Conservation (phyloP, 2,888 invertebrate genomes). For the Drosophila parthenogenetica region DNA sequence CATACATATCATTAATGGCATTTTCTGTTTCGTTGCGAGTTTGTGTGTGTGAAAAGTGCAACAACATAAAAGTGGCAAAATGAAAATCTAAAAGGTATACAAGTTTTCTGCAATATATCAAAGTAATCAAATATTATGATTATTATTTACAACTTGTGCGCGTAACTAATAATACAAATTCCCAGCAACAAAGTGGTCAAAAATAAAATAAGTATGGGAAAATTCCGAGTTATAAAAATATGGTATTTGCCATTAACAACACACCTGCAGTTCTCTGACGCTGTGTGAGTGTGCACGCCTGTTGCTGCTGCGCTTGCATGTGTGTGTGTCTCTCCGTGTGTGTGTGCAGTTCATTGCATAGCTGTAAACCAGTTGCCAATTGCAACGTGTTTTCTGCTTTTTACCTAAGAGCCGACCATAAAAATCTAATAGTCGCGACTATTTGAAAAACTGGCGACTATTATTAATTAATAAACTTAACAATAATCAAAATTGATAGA, state of each 20-base stretch:
- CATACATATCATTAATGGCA: conserved; percentile 70
- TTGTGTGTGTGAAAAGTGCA: conserved; percentile 75
- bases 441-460: neutral
- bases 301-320: neutral
- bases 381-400: conserved; percentile 72
- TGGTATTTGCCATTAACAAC: conserved; percentile 65
- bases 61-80: conserved; percentile 39
- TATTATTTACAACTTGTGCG: conserved; percentile 40
- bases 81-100: conserved; percentile 71
- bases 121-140: conserved; percentile 33
- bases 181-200: conserved; percentile 12
- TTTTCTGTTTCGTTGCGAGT: conserved; percentile 72
- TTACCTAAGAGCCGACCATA: conserved; percentile 49
- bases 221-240: conserved; percentile 39
- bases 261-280: conserved; percentile 63
- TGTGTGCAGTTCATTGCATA: conserved; percentile 67
- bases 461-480: neutral
- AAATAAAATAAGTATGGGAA: conserved; percentile 35
- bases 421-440: conserved; percentile 26
- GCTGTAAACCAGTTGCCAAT: conserved; percentile 80
- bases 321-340: conserved; percentile 13
- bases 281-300: conserved; percentile 13
- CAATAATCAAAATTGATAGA: neutral
- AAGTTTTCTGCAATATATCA: conserved; percentile 28
- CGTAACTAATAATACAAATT: conserved; percentile 9